Evolutionary conservation across 2,888 invertebrate genomes (phyloP).

Genomic region (Trachelus tabidus): DNA sequence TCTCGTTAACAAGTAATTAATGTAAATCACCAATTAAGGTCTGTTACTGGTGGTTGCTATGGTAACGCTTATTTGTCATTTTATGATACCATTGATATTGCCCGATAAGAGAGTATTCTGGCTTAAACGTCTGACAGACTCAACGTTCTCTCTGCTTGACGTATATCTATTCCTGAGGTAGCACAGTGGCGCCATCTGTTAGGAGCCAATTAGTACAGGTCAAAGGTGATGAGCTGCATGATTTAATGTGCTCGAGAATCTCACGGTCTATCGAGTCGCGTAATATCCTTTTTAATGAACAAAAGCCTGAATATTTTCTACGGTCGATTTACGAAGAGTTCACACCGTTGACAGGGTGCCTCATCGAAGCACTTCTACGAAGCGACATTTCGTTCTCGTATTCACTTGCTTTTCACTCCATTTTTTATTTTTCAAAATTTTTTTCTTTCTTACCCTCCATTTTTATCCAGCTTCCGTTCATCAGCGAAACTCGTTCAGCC

Average conservation of each 20-base stretch:
- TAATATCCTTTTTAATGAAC: neutral
- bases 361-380: neutral
- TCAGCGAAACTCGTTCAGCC: neutral
- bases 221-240: constrained; percentile 3
- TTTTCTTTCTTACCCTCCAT: neutral
- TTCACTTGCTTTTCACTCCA: neutral
- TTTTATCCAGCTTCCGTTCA: neutral
- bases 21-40: neutral
- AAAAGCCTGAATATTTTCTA: neutral
- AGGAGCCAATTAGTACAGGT: neutral
- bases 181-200: constrained; percentile 4
- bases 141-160: neutral
- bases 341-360: neutral
- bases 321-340: neutral
- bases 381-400: neutral
- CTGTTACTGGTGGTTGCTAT: neutral
- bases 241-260: neutral
- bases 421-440: neutral
- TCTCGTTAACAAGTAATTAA: neutral
- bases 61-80: neutral
- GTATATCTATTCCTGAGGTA: neutral
- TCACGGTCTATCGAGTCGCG: neutral
- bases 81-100: neutral
- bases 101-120: neutral
- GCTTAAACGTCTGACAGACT: neutral